phyloP scores from a whole-genome alignment of 2,797 vertebrate genomes.

The Todus mexicanus region DNA sequence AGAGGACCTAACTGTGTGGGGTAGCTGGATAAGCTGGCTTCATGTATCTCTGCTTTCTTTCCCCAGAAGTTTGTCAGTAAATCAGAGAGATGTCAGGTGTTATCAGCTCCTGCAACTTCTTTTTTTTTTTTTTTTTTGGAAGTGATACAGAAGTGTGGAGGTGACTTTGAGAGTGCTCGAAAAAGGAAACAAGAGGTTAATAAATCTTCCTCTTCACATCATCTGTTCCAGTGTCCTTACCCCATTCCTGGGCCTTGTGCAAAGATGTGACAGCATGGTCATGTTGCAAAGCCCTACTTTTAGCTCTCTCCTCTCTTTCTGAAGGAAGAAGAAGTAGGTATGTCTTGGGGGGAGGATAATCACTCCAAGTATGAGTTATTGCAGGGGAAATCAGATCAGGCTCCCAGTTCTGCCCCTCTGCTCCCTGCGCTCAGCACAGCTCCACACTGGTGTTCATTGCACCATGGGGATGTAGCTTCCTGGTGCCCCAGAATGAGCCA shows the following conservation, averaged over 20 bases:
- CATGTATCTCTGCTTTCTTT: not conserved
- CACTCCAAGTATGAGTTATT: not conserved
- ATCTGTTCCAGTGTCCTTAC: not conserved
- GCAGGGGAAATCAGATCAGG: not conserved
- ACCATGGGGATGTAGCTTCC: not conserved
- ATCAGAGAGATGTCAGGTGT: conserved; percentile 1
- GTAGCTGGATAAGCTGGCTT: not conserved
- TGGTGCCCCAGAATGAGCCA: too few species aligned
- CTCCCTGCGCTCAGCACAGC: not conserved
- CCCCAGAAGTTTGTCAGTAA: not conserved
- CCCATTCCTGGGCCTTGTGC: not conserved
- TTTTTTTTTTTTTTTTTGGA: not conserved
- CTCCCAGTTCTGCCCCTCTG: not conserved
- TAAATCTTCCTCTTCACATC: not conserved
- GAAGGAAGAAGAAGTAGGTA: not conserved
- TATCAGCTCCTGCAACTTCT: not conserved
- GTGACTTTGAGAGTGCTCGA: conserved; percentile 4
- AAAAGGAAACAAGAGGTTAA: not conserved
- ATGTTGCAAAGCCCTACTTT: not conserved
- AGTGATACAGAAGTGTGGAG: not conserved
- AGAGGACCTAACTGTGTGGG: not conserved
- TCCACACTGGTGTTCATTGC: not conserved
- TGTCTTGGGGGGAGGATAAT: not conserved
- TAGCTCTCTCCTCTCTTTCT: not conserved
- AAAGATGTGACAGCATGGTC: not conserved